Evolutionary conservation across 2,888 invertebrate species (phyloP), one percentile per base, ranked within the genome.

Genomic region (Mythimna ferrago): DNA sequence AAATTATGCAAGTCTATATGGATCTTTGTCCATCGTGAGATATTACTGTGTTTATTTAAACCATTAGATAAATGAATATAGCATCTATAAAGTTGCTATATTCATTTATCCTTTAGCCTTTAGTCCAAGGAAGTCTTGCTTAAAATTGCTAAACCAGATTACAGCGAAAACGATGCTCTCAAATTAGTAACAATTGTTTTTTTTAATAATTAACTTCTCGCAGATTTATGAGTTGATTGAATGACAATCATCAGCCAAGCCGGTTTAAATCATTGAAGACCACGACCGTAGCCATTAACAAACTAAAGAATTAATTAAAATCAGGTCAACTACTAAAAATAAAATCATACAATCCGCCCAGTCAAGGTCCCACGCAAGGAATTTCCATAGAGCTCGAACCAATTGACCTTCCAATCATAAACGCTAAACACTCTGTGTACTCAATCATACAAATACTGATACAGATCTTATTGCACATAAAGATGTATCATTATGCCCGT

Each of bases 401-500:
- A 83, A 80, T 83, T 84, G 82, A 84, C 73, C 82, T 71, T 61
- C 60, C 68, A 77, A 80, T 82, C 71, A 78, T 78, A 70, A 69
- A 63, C 63, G 73, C 66, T 75, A 62, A 75, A 73, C 71, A 80
- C 73, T 70, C 66, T 81, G 81, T 83, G 78, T 76, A 75, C 66
- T 73, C 73, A 74, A 77, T 80, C 66, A 82, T 80, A 71, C 57
- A 64, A 63, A 51, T 57, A 66, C 64, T 67, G 82, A 84, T 82
- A 83, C 67, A 68, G 84, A 83, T 83, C 84, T 76, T 75, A 67
- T 80, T 72, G 63, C 80, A 73, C 80, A 84, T 77, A 80, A 82
- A 84, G 76, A 75, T 58, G 65, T 76, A 84, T 73, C 66, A 71
- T 78, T 81, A 79, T 79, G 65, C 58, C 21, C 57, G 56, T 64